Percentiles rank a stretch among this genome's conserved stretches.
Conservation (phyloP, 2,113 vertebrate species). For the Cavia porcellus region DNA sequence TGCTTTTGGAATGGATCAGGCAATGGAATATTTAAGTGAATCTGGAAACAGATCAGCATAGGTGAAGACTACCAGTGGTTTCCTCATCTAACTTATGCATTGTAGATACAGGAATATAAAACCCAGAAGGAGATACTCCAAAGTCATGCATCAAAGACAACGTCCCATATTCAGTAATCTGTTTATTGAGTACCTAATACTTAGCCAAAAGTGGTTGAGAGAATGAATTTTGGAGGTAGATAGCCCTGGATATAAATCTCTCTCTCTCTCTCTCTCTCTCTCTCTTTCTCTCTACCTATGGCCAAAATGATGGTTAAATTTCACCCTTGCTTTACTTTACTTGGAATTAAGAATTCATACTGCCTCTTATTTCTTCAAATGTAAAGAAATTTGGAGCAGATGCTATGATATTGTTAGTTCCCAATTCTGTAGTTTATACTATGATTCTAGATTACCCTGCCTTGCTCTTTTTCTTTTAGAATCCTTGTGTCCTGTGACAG, state of each 20-base stretch:
- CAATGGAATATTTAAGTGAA: background rate
- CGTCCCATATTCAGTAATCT: background rate
- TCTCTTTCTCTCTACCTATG: accelerated
- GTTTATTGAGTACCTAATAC: background rate
- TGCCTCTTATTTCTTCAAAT: background rate
- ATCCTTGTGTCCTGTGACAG: background rate
- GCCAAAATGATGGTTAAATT: accelerated
- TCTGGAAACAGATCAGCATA: background rate
- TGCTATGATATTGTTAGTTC: background rate
- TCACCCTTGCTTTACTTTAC: background rate
- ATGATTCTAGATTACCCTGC: background rate
- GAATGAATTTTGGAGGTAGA: background rate
- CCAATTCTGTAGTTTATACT: background rate
- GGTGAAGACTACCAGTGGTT: background rate
- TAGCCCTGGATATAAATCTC: background rate
- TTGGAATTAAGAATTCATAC: background rate
- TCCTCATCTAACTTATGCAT: background rate
- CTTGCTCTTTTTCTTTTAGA: background rate
- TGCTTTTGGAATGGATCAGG: background rate
- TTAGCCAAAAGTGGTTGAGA: background rate
- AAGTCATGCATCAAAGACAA: background rate
- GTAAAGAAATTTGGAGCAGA: background rate
- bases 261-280: background rate
- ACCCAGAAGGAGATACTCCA: background rate
- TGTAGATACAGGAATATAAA: background rate